Evolutionary conservation across 1,140 invertebrate genomes (phyloP), one percentile per base, ranked within the genome.

Genomic region (Habropoda laboriosa): DNA sequence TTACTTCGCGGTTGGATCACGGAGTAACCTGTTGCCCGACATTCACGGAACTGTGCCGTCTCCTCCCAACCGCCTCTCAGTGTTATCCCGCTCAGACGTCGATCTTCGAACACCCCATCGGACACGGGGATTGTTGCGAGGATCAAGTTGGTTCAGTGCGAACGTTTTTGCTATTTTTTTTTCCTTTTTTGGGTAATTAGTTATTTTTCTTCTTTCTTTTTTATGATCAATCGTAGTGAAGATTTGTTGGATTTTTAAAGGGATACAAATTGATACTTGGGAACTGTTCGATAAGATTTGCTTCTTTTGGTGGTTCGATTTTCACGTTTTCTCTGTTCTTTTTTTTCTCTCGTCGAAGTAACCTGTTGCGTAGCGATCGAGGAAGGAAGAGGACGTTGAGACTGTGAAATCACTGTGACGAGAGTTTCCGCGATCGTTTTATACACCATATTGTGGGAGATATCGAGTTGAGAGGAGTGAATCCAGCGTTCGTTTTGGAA

Each of bases 281-380:
- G n/a, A n/a, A n/a, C n/a, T n/a, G n/a, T n/a, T n/a, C n/a, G n/a
- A n/a, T n/a, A n/a, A n/a, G n/a, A n/a, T n/a, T n/a, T 53, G n/a
- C 4, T 42, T 40, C 21, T 42, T 24, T 40, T 35, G 18, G 21
- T 21, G 1, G 32, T 32, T 5, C 13, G 30, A 0, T 64, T 64
- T 10, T 42, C 1, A 8, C 13, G 4, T 66, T 47, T 47, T 30
- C 18, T 64, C 24, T 1, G n/a, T 16, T 13, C 3, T 16, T 53
- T 10, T 18, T 12, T 0, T 42, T n/a, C 7, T 27, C 7, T 5
- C 2, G 7, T 2, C 35, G 21, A 42, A 42, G 27, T 55, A 75
- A 75, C 73, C 73, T 76, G 73, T 76, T 76, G 73, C 73, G 45
- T 35, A 18, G 30, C 40, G 13, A 76, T 67, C 21, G 38, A 60